phyloP scores from a whole-genome alignment of 2,797 vertebrate species.

The Staurois parvus region DNA sequence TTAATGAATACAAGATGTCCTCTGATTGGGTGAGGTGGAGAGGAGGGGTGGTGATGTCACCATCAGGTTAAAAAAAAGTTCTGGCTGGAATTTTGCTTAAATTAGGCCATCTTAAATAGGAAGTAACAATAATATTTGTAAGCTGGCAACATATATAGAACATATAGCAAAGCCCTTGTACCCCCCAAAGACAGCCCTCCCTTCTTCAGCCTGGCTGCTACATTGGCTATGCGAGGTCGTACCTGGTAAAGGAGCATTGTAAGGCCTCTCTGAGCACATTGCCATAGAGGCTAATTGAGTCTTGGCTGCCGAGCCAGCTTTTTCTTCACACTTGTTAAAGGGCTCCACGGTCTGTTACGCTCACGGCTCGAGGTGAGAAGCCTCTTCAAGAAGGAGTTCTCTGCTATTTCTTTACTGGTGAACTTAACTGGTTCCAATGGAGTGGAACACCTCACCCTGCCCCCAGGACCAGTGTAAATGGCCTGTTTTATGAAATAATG shows the following conservation, averaged over 20 bases:
- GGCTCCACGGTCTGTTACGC: slow-evolving; percentile 19
- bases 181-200: too few species aligned
- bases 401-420: slow-evolving; percentile 56
- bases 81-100: too few species aligned
- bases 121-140: too few species aligned
- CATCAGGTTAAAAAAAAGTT: too few species aligned
- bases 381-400: slow-evolving; percentile 55
- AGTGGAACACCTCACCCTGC: not conserved
- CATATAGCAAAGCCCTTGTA: too few species aligned
- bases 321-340: slow-evolving; percentile 34
- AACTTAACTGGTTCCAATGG: slow-evolving; percentile 64
- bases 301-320: not conserved
- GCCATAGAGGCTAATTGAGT: not conserved
- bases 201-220: too few species aligned
- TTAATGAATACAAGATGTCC: too few species aligned
- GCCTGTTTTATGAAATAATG: slow-evolving; percentile 3
- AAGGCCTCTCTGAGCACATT: not conserved
- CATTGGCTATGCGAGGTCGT: not conserved
- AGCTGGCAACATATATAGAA: too few species aligned
- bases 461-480: not conserved
- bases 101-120: too few species aligned
- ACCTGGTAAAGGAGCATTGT: not conserved
- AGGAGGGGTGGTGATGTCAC: too few species aligned
- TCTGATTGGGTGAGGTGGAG: too few species aligned
- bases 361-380: slow-evolving; percentile 33